Base-by-base conservation (phyloP, 1,140 invertebrate genomes). In the Drosophila novamexicana region DNA sequence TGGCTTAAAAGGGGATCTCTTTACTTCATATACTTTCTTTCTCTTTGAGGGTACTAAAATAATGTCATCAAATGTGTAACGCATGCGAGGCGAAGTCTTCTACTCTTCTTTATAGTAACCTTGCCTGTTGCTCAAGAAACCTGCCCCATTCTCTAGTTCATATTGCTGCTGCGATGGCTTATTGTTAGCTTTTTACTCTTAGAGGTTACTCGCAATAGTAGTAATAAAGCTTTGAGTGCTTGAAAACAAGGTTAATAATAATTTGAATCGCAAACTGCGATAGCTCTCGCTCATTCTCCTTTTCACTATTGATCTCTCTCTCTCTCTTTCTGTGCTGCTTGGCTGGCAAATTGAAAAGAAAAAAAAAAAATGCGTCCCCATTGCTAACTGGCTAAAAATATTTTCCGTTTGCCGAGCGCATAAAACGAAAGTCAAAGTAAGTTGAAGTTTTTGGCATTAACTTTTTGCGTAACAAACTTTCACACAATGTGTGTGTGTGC, bases 381-480 rank as follows among this genome's bases (percentile, higher is more conserved):
- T 61, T 64, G 54, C 40, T 36, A 62, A 62, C 40, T 54, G 57
- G 40, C 37, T 39, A 61, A 52, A 39, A 53, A 52, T 61, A 69
- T 69, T 69, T 69, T 32, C 44, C 65, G 44, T 59, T 64, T 67
- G 22, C 29, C 39, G 67, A 37, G 57, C 65, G 44, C 34, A 68
- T 68, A 59, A 57, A 67, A 58, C 34, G 66, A 52, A 62, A 63
- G 57, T 70, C 39, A 63, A 63, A 70, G 40, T 37, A 70, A 63
- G 58, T 70, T 63, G 58, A 62, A 70, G 50, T 63, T 70, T 69
- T 63, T 63, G 49, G 42, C 49, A 53, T 54, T 40, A 70, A 63
- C 58, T 70, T 70, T 70, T 62, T 63, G 57, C 49, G 54, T 56
- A 45, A 36, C 58, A 54, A 62, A 67, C 64, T 67, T 67, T 67